Percentiles rank a stretch among this genome's conserved stretches.
Conservation (phyloP, 2,797 vertebrate species). For the Halcyon smyrnensis region DNA sequence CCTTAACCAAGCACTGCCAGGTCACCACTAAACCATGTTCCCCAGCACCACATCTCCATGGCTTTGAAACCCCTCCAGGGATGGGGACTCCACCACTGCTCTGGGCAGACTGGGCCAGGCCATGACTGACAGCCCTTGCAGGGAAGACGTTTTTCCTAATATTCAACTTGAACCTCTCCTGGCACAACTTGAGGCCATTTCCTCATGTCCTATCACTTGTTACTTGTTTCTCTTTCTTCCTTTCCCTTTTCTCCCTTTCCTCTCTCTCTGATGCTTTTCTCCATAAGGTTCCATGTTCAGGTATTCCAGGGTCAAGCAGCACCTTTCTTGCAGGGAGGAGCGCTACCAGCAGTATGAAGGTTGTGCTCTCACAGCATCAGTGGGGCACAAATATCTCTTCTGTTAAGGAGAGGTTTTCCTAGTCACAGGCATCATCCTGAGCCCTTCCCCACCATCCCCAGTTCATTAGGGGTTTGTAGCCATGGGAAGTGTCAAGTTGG, state of each 20-base stretch:
- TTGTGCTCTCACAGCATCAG: background rate
- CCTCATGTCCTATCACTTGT: background rate
- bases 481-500: background rate
- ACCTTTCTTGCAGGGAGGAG: background rate
- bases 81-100: no score
- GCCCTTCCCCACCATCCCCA: background rate
- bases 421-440: fast-evolving
- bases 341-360: background rate
- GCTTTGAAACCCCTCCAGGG: no score
- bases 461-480: background rate
- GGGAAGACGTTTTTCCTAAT: background rate
- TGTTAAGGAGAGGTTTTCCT: background rate
- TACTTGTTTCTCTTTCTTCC: background rate
- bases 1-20: background rate
- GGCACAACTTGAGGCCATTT: background rate
- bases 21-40: background rate
- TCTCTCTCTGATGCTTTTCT: background rate
- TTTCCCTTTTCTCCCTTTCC: background rate
- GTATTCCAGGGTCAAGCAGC: background rate
- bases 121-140: background rate
- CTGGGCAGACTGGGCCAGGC: no score
- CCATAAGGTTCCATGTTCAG: no score
- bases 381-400: background rate
- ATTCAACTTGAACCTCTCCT: background rate
- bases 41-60: no score